Evolutionary conservation across 2,888 invertebrate genomes (phyloP).

Genomic region (Spicauda simplicius): DNA sequence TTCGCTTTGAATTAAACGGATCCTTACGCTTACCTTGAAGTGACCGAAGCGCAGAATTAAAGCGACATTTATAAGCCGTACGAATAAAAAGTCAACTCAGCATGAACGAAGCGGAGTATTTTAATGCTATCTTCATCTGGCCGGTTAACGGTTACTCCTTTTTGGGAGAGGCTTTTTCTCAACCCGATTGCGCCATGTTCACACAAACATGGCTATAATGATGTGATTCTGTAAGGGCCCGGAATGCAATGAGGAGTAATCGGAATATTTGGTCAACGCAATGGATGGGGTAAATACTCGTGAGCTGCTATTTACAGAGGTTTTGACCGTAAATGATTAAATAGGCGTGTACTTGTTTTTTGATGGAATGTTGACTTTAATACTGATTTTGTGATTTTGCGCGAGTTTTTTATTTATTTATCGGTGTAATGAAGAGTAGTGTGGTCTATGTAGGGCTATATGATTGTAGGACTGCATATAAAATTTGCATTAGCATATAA

Average conservation of each 20-base stretch:
- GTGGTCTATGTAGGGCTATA: too few species aligned
- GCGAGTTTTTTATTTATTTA: too few species aligned
- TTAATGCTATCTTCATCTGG: conserved; percentile 24
- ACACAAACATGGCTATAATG: conserved; percentile 32
- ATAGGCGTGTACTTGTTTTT: too few species aligned
- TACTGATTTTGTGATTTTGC: too few species aligned
- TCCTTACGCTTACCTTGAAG: conserved; percentile 21
- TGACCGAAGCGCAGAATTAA: conserved; percentile 30
- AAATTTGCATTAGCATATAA: too few species aligned
- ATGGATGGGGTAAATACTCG: conserved; percentile 2
- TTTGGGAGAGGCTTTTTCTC: conserved; percentile 26
- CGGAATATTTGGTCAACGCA: conserved; percentile 28
- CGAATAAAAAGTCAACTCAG: conserved; percentile 26
- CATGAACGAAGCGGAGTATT: conserved; percentile 18
- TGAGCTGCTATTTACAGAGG: not conserved
- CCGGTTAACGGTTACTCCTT: conserved; percentile 29
- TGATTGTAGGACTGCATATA: too few species aligned
- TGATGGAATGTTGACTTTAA: too few species aligned
- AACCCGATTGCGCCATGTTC: conserved; percentile 28
- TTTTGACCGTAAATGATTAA: not conserved
- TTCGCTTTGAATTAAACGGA: not conserved
- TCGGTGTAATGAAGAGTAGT: too few species aligned
- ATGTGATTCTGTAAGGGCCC: conserved; percentile 28
- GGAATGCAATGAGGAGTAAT: conserved; percentile 25
- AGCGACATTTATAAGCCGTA: conserved; percentile 24